Evolutionary conservation across 2,888 invertebrate genomes (phyloP).

Genomic region (Carcina quercana): DNA sequence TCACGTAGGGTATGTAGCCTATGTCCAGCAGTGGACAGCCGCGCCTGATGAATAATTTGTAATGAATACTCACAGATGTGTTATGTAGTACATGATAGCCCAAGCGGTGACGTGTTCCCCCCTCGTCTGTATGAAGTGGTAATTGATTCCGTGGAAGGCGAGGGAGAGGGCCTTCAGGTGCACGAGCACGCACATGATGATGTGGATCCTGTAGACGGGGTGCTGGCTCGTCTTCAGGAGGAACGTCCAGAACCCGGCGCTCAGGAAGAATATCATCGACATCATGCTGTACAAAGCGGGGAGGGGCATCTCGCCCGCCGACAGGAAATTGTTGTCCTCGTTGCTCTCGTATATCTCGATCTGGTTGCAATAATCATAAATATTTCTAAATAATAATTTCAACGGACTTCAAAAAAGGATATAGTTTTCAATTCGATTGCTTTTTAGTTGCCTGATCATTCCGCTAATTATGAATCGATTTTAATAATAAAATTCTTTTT

Average conservation of each 20-base stretch:
- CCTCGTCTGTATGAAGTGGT: conserved; percentile 93
- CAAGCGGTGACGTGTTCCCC: conserved; percentile 97
- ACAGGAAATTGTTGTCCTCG: conserved; percentile 88
- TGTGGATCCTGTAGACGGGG: conserved; percentile 95
- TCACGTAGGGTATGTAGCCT: too few relatives aligned
- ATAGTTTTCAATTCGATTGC: too few relatives aligned
- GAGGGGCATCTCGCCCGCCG: conserved; percentile 97
- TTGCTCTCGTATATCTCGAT: conserved; percentile 92
- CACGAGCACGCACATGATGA: conserved; percentile 95
- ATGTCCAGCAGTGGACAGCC: too few relatives aligned
- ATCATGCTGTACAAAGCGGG: conserved; percentile 95
- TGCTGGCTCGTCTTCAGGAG: conserved; percentile 88
- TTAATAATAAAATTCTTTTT: too few relatives aligned
- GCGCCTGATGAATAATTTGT: too few relatives aligned
- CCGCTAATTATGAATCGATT: too few relatives aligned
- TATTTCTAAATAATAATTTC: too few relatives aligned
- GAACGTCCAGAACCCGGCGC: conserved; percentile 95
- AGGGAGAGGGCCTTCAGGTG: conserved; percentile 93
- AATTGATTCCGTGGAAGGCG: conserved; percentile 95
- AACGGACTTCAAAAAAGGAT: too few relatives aligned
- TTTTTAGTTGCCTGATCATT: too few relatives aligned
- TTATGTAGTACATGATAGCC: conserved; percentile 97
- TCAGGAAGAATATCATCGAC: conserved; percentile 90
- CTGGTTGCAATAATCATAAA: too few relatives aligned
- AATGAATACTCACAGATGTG: conserved; percentile 92